phyloP scores from a whole-genome alignment of 2,888 invertebrate genomes.

The Pinctada fucata region DNA sequence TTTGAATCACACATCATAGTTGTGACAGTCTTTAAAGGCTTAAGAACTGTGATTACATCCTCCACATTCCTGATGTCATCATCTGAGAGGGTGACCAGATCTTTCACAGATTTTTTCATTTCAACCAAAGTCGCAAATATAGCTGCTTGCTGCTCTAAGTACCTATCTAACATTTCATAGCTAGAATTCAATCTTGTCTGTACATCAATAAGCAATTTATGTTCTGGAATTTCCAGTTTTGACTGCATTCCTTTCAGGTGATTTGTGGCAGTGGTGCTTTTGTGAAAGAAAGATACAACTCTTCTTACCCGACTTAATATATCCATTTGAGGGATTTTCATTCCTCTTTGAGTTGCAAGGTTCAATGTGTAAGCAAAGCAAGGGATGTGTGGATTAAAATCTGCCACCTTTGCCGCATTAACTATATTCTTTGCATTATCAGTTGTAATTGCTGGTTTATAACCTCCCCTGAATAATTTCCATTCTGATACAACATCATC shows the following conservation, averaged over 20 bases:
- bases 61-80: too few species aligned
- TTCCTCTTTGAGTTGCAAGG: constrained; percentile 11
- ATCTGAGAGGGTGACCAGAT: too few species aligned
- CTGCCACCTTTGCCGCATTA: background rate
- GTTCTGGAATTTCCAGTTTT: constrained; percentile 29
- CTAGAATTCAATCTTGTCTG: constrained; percentile 36
- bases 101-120: too few species aligned
- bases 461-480: constrained; percentile 21
- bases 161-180: constrained; percentile 35
- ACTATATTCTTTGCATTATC: constrained; percentile 26
- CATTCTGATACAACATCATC: constrained; percentile 14
- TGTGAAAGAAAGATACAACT: constrained; percentile 36
- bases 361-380: constrained; percentile 24
- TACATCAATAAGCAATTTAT: constrained; percentile 31
- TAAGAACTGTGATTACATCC: too few species aligned
- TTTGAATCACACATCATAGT: too few species aligned
- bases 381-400: background rate
- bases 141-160: constrained; percentile 38
- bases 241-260: constrained; percentile 22
- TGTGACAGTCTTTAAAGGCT: too few species aligned
- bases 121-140: constrained; percentile 23
- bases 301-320: constrained; percentile 11
- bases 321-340: background rate
- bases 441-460: constrained; percentile 3
- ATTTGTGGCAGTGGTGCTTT: constrained; percentile 28